Conservation (phyloP, 1,140 invertebrate genomes). For the Chrysoperla carnea region DNA sequence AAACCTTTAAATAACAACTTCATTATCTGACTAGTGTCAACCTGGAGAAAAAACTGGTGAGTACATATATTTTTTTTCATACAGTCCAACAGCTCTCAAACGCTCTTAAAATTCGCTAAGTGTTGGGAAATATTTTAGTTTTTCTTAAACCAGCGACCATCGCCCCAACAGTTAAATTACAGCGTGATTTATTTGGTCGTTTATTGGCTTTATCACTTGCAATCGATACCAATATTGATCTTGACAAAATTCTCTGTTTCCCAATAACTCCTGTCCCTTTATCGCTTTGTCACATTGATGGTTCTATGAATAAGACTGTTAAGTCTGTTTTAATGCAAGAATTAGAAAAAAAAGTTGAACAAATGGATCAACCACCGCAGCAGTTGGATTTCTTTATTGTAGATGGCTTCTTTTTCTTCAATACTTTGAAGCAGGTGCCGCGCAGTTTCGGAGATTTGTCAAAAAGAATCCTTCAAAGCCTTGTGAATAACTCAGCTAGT, state of each 20-base stretch:
- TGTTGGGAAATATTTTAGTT: too few species aligned
- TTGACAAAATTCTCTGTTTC: slow-evolving; percentile 9
- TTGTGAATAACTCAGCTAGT: slow-evolving; percentile 7
- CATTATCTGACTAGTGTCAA: too few species aligned
- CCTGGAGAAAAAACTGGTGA: too few species aligned
- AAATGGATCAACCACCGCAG: slow-evolving; percentile 3
- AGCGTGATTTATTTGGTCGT: slow-evolving; percentile 15
- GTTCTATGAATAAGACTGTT: slow-evolving; percentile 5
- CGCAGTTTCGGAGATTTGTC: slow-evolving; percentile 12
- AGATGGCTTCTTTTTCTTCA: slow-evolving; percentile 14
- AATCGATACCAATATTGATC: slow-evolving; percentile 7
- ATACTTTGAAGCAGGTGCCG: slow-evolving; percentile 10
- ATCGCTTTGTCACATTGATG: slow-evolving; percentile 12
- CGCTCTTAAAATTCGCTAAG: too few species aligned
- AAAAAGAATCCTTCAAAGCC: slow-evolving; percentile 8
- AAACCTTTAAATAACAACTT: too few species aligned
- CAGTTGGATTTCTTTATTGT: slow-evolving; percentile 3
- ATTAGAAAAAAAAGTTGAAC: too few species aligned
- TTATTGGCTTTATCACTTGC: slow-evolving; percentile 13
- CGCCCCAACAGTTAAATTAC: too few species aligned
- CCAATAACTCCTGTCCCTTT: slow-evolving; percentile 11
- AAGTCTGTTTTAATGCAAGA: slow-evolving; percentile 6
- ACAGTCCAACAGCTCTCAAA: too few species aligned
- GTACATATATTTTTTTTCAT: too few species aligned
- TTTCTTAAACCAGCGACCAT: too few species aligned